Percentiles rank a stretch among this genome's conserved stretches.
These are phyloP conservation scores for Polypterus senegalus DNA, from an alignment of 2,113 vertebrate genomes.

Conservation along the genomic window DNA sequence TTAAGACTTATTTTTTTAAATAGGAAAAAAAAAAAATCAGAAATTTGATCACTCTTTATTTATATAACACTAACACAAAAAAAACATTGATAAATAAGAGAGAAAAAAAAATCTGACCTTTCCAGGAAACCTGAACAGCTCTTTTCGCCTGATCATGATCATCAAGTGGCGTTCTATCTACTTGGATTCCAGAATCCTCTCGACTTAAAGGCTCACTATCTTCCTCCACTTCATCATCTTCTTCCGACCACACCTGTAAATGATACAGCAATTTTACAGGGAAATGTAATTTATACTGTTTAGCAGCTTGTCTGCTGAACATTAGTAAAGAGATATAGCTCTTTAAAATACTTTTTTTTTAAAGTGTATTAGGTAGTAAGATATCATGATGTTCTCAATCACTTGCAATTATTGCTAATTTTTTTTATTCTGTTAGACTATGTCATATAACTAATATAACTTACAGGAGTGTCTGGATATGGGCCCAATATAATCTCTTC, in stretches of 20 bases:
- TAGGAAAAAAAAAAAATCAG: no score
- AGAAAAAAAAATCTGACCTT: slow-evolving; percentile 32
- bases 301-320: no score
- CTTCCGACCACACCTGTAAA: slow-evolving; percentile 83
- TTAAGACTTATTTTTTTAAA: no score
- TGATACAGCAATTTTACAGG: neutral
- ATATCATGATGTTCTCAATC: no score
- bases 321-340: no score
- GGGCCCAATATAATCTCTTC: slow-evolving; percentile 71
- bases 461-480: slow-evolving; percentile 73
- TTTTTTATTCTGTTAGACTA: no score
- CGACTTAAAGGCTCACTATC: slow-evolving; percentile 75
- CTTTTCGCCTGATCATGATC: slow-evolving; percentile 70
- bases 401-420: no score
- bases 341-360: no score
- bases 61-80: neutral
- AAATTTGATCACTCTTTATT: no score
- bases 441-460: slow-evolving; percentile 27
- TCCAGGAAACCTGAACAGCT: slow-evolving; percentile 45
- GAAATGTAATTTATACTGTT: no score
- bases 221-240: slow-evolving; percentile 79
- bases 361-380: no score
- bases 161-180: slow-evolving; percentile 84
- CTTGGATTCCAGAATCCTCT: slow-evolving; percentile 91
- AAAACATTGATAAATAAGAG: slow-evolving; percentile 19